Base-by-base conservation (phyloP, 92 coral and sea anemone genomes). In the Zoanthus sociatus region DNA sequence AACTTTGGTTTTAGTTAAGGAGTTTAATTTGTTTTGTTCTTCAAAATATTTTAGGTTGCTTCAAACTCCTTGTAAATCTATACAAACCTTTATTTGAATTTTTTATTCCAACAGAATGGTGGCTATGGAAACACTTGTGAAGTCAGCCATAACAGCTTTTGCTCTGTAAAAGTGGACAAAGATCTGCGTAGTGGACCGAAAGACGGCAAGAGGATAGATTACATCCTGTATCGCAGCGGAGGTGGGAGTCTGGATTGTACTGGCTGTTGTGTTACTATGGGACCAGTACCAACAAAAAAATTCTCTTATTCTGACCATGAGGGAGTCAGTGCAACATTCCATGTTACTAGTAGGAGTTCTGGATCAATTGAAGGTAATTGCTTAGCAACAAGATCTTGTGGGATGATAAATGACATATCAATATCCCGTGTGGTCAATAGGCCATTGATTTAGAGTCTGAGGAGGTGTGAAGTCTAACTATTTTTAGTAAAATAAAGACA, bases 161-260 rank as follows among this genome's bases (percentile, higher is more conserved):
- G 93, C 4, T 37, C 84, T 42, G 55, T 20, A 7, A 87, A 78
- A 76, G 61, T 76, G 42, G 66, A 51, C 47, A 74, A 89, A 60
- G 86, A 79, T 63, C 42, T 87, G 68, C 56, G 76, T 6, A 92
- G 96, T 47, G 98, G 97, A 7, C 91, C 94, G 0, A 83, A 89
- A 10, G 98, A 95, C 76, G 99, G 99, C 78, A 87, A 92, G 69
- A 90, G 99, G 50, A 97, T 97, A 45, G 99, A 97, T 71, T 97
- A 93, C 86, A 90, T 97, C 58, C 91, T 95, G 82, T 97, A 97
- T 88, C 89, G 93, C 48, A 78, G 92, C n/a, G 73, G 86, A 15
- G 88, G 63, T 32, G 86, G 73, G 46, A 86, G 74, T 42, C 78
- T 93, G 18, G 87, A 60, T 69, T 95, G 98, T 71, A 85, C 85